Evolutionary conservation across 2,797 vertebrate genomes (phyloP).

Genomic region (Ctenosaura bakeri): DNA sequence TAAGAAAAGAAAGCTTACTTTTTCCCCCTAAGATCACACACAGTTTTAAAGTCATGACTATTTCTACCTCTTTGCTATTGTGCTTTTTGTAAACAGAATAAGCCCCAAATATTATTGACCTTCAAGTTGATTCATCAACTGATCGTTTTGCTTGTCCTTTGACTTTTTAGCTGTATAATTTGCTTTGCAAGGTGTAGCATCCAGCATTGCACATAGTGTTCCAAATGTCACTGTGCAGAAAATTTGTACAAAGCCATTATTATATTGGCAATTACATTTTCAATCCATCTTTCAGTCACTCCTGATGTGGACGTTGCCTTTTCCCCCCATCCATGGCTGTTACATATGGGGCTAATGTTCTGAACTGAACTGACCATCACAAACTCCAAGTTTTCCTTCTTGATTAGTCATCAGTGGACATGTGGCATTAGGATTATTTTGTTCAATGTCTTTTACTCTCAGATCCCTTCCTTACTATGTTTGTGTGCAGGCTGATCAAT

Average conservation of each 20-base stretch:
- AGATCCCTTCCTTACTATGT: neutral
- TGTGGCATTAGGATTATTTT: neutral
- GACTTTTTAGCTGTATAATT: neutral
- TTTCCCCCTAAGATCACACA: neutral
- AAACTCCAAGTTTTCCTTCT: neutral
- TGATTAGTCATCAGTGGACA: neutral
- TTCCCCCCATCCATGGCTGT: neutral
- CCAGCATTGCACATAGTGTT: neutral
- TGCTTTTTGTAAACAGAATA: neutral
- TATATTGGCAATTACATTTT: neutral
- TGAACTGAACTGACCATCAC: neutral
- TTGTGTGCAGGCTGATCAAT: neutral
- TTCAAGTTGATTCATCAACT: neutral
- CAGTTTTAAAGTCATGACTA: neutral
- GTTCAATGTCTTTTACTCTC: neutral
- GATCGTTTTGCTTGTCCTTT: neutral
- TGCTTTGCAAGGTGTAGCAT: neutral
- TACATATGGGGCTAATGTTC: neutral
- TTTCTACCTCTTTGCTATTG: neutral
- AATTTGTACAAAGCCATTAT: neutral
- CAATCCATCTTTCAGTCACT: neutral
- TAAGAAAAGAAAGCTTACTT: neutral
- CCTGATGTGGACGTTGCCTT: neutral
- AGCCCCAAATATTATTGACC: neutral
- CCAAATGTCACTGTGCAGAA: neutral